Base-by-base conservation (phyloP, 2,113 vertebrate species). In the Myotis davidii region DNA sequence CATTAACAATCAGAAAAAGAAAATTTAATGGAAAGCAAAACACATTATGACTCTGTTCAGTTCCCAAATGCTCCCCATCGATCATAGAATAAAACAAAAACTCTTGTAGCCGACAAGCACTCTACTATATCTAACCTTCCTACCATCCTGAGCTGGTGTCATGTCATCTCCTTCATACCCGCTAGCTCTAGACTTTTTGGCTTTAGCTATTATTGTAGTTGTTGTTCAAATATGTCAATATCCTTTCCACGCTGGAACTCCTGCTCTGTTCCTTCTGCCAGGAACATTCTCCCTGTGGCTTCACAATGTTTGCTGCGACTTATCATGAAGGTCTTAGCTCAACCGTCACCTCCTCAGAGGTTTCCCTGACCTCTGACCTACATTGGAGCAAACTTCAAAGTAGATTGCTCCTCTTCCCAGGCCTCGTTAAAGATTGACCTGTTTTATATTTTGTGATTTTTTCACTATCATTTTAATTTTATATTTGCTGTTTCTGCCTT, bases 1-100 rank as follows among this genome's bases (percentile, higher is more conserved):
- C 72, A 74, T 0, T 11, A 69, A 74, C 7, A 56, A 78, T 70
- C 37, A 52, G 45, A 14, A 14, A 87, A 85, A 25, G 25, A n/a
- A n/a, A 67, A 17, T 89, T 76, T 25, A 73, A 74, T 42, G 37
- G 50, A 79, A 91, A 91, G 17, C 39, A 83, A 94, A 90, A 37
- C 4, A 77, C 8, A 82, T 67, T 64, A 20, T 76, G 21, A 88
- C 85, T 83, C 42, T 73, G 32, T 85, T 93, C 52, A 37, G 17
- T 54, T 42, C 9, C 5, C 52, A 4, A 54, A 14, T 82, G 14
- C 20, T 88, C 67, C 76, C 21, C 59, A 17, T 17, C 67, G 37
- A 82, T 78, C 45, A 84, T 6, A 59, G 77, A 79, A 70, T 93
- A 78, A 94, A 94, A 96, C 52, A 45, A 86, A 89, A 84, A 34